Evolutionary conservation across 2,113 vertebrate genomes (phyloP), one percentile per base, ranked within the genome.

Genomic region (Phodopus roborovskii): DNA sequence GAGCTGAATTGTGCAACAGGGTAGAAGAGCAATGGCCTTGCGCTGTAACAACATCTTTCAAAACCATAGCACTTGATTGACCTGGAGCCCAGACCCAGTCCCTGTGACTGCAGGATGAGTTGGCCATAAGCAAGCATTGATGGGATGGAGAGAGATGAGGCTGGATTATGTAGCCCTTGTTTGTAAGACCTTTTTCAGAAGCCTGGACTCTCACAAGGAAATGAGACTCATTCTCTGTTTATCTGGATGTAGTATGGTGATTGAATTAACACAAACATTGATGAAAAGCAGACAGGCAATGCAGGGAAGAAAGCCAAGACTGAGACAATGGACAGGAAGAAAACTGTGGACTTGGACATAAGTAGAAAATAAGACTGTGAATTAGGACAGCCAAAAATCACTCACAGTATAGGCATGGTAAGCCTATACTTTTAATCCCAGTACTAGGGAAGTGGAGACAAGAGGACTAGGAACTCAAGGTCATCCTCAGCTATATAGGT

Each of bases 1-100:
- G 70, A 84, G 50, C 87, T 68, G 90, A 95, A 22, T 66, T 94
- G 89, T 88, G 16, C 64, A 93, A 53, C 60, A 94, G 48, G 48
- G 39, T 53, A 84, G 64, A 93, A 68, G 66, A 90, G 62, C 7
- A 0, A 88, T 77, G 53, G 88, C n/a, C n/a, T 90, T 94, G 74
- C 20, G 12, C 39, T 90, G 0, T 33, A 56, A 68, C 60, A 70
- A 36, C 8, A 13, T 74, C 26, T 94, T 50, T 91, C 79, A 78
- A 79, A 92, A 24, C 48, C 60, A 13, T 0, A 79, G 39, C 48
- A n/a, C 33, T n/a, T 89, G 71, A 78, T 73, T 92, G 13, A 48
- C 33, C 12, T 58, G 91, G 45, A 93, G 48, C 26, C 48, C 75
- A 94, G 70, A 62, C 10, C 9, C 33, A 73, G 30, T 20, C 58